phyloP scores from a whole-genome alignment of 2,888 invertebrate species.

The Hyles lineata region DNA sequence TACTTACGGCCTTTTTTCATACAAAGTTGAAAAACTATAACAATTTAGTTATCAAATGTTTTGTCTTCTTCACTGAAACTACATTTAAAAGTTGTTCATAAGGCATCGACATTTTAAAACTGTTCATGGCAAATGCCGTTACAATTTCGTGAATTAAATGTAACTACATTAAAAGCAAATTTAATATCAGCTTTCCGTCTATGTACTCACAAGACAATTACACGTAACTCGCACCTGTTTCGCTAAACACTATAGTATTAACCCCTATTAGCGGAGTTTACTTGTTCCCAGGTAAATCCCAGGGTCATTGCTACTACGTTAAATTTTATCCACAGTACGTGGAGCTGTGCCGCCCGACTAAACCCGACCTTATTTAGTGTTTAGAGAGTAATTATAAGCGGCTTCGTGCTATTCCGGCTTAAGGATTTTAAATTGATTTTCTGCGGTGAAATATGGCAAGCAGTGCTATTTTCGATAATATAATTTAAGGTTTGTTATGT shows the following conservation, averaged over 20 bases:
- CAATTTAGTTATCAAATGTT: no score
- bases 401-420: conserved; percentile 7
- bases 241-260: conserved; percentile 45
- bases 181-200: background rate
- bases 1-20: no score
- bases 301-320: conserved; percentile 35
- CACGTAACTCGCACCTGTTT: conserved; percentile 40
- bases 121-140: no score
- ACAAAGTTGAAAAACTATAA: no score
- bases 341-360: conserved; percentile 35
- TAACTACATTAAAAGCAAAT: background rate
- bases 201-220: conserved; percentile 34
- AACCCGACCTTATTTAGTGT: conserved; percentile 49
- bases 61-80: no score
- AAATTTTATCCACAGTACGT: conserved; percentile 44
- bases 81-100: no score
- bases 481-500: no score
- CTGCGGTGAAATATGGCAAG: background rate
- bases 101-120: no score
- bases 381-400: conserved; percentile 30
- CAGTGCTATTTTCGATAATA: background rate
- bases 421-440: conserved; percentile 12
- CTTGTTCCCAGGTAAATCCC: conserved; percentile 43
- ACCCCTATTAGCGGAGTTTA: conserved; percentile 51
- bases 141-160: no score